Evolutionary conservation across 2,797 vertebrate genomes (phyloP).

Genomic region (Tamandua tetradactyla): DNA sequence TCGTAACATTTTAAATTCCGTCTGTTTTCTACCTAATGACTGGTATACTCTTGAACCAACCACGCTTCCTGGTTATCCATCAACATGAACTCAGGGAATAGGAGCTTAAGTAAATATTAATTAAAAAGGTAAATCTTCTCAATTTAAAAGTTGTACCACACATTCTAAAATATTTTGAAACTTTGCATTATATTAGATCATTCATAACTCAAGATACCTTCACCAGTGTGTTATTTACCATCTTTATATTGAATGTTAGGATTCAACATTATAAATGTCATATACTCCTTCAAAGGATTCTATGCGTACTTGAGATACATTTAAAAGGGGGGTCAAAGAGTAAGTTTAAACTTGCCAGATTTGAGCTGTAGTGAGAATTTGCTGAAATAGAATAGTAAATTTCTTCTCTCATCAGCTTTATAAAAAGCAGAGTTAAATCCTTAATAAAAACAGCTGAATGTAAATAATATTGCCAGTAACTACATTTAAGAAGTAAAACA

Average conservation of each 20-base stretch:
- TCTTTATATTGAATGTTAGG: slow-evolving; percentile 13
- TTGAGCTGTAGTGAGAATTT: not conserved
- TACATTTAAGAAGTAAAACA: slow-evolving; percentile 28
- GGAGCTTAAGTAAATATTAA: not conserved
- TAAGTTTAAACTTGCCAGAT: not conserved
- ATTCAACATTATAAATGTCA: not conserved
- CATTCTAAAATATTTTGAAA: not conserved
- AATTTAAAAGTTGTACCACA: not conserved
- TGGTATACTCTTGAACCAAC: slow-evolving; percentile 9
- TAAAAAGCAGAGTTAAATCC: slow-evolving; percentile 39
- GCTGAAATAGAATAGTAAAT: not conserved
- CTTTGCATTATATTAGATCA: not conserved
- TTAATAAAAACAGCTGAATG: not conserved
- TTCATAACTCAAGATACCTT: not conserved
- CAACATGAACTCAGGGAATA: not conserved
- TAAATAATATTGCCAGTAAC: not conserved
- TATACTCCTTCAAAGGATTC: not conserved
- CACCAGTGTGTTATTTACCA: not conserved
- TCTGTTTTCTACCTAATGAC: not conserved
- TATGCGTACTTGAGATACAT: not conserved
- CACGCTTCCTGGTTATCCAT: not conserved
- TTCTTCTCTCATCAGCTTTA: not conserved
- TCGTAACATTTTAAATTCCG: slow-evolving; percentile 13
- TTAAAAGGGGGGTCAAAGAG: not conserved
- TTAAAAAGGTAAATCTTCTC: not conserved